Evolutionary conservation across 2,888 invertebrate genomes (phyloP).

Genomic region (Spilosoma lubricipeda): DNA sequence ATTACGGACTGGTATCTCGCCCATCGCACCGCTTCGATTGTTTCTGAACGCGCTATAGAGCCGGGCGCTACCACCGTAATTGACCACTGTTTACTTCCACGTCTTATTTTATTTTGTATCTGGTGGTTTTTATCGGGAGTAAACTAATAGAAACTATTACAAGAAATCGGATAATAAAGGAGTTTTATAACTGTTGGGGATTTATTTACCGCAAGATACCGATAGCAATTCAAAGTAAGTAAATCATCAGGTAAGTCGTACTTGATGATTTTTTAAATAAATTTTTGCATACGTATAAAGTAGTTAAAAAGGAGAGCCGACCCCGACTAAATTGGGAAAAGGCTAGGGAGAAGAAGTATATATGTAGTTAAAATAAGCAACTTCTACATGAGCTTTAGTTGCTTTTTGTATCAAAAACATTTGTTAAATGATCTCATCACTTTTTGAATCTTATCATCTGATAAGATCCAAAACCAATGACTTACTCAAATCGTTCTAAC

Average conservation of each 20-base stretch:
- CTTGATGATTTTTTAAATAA: not conserved
- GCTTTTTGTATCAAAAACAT: not conserved
- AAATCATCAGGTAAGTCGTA: no score
- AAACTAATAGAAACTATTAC: constrained; percentile 12
- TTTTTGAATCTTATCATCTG: not conserved
- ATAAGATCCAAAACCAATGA: constrained; percentile 50
- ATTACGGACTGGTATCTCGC: constrained; percentile 83
- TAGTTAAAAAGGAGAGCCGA: not conserved
- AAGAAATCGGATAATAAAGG: not conserved
- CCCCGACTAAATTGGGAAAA: no score
- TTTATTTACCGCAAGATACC: not conserved
- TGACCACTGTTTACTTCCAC: constrained; percentile 85
- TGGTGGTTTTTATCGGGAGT: constrained; percentile 66
- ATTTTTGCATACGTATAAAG: not conserved
- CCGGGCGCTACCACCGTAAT: constrained; percentile 81
- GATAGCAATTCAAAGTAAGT: no score
- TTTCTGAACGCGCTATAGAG: constrained; percentile 81
- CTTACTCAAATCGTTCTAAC: not conserved
- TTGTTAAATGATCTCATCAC: not conserved
- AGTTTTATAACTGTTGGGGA: constrained; percentile 1
- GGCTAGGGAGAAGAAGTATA: no score
- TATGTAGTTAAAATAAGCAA: not conserved
- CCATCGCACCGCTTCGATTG: constrained; percentile 85
- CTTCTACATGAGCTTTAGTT: not conserved
- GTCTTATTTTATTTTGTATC: constrained; percentile 78